Evolutionary conservation across 2,888 invertebrate genomes (phyloP), one percentile per base, ranked within the genome.

Genomic region (Didymodactylos carnosus): DNA sequence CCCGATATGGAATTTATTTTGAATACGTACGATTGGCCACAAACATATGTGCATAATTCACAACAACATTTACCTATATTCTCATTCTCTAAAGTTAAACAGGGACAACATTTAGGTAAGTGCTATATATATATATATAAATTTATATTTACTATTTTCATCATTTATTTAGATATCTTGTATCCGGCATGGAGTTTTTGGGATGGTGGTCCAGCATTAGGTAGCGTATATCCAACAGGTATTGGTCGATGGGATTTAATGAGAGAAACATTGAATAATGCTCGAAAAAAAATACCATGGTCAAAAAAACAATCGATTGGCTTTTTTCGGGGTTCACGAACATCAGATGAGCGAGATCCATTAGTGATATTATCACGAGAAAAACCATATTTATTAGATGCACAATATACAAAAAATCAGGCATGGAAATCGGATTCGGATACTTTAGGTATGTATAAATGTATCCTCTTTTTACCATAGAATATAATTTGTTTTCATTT

Each of bases 151-250:
- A 35, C 41, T 6, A 19, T 70, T 71, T 23, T 70, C 2, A 27
- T 53, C 35, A 75, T 8, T 35, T 27, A 91, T 83, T 86, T 87
- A 82, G 97, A 97, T 81, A 92, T 97, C 76, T 90, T 91, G 88
- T 86, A 86, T 77, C 95, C 95, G 1, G 91, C 94, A 0, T 97
- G 95, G 95, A 89, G 92, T 51, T 97, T 97, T 83, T 94, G 94
- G 94, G 92, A 92, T 84, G 95, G 95, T 39, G 97, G 97, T 0
- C 97, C 97, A 19, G 94, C 95, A 0, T 94, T 95, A 78, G 88
- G 89, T 82, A 83, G 83, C 46, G 84, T 94, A 14, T 94, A 94
- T 84, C 95, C 95, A 0, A 89, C 88, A 73, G 95, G 95, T 27
- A 88, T 95, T 77, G 95, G 94, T 0, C 86, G 93, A 53, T 97